Conservation (phyloP, 2,797 vertebrate species). For the Bradypus variegatus region DNA sequence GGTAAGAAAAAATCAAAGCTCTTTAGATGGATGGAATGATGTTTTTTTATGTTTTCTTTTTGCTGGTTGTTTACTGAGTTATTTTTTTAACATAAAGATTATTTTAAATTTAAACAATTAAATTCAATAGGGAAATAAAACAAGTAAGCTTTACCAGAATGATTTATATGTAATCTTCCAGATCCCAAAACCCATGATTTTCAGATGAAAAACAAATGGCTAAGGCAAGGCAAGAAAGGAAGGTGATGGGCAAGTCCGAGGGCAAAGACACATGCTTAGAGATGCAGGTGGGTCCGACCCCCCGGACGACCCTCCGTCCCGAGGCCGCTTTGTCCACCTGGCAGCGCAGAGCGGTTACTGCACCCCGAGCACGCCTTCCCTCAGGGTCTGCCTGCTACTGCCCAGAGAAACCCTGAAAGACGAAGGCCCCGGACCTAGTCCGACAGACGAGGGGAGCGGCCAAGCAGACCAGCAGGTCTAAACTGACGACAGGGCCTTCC, state of each 20-base stretch:
- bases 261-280: not conserved
- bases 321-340: not conserved
- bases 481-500: not conserved
- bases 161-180: not conserved
- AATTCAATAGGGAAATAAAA: not conserved
- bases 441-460: not conserved
- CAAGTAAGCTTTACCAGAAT: not conserved
- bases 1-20: not conserved
- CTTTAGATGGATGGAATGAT: not conserved
- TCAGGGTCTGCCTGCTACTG: not conserved
- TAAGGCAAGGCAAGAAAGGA: not conserved
- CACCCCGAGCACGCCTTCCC: not conserved
- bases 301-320: not conserved
- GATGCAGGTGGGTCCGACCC: too few species aligned
- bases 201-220: not conserved
- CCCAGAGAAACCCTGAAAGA: not conserved
- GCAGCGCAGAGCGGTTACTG: not conserved
- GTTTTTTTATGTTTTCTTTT: not conserved
- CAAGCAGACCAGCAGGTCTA: not conserved
- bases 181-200: not conserved
- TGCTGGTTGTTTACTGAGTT: not conserved
- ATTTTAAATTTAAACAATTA: slow-evolving; percentile 7
- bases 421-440: not conserved
- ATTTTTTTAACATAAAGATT: not conserved
- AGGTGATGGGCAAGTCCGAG: not conserved